A percentile compares a stretch with the other conserved stretches of the same genome.
Conservation (phyloP, 2,113 vertebrate species). For the Chaetura pelagica region DNA sequence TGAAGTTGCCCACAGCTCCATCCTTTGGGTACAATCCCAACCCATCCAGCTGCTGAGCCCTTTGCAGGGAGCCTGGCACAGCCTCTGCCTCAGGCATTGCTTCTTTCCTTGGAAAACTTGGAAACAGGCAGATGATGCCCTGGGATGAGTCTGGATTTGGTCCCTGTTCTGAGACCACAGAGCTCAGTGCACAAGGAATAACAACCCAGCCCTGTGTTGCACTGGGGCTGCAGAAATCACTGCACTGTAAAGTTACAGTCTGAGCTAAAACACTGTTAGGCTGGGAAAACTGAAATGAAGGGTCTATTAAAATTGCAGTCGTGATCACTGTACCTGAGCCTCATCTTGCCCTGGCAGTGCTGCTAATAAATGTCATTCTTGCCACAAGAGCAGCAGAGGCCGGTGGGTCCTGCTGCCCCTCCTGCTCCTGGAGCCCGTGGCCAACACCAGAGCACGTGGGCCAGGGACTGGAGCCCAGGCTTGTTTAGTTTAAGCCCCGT, state of each 20-base stretch:
- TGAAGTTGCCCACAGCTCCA: not conserved
- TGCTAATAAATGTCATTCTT: not conserved
- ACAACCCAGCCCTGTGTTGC: not conserved
- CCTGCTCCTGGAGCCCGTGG: not conserved
- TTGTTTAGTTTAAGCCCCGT: not conserved
- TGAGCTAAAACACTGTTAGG: not conserved
- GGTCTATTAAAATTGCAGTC: not conserved
- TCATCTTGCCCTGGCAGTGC: not conserved
- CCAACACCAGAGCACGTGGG: not conserved
- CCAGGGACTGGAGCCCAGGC: not conserved
- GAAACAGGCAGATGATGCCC: not conserved
- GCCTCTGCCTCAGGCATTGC: rapidly evolving
- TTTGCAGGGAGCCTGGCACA: not conserved
- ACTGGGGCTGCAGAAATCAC: not conserved
- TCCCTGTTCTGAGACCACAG: not conserved
- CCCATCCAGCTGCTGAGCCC: rapidly evolving
- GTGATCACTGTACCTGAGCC: not conserved
- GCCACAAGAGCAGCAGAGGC: rapidly evolving
- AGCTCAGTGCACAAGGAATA: not conserved
- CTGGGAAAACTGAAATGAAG: not conserved
- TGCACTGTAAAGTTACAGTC: not conserved
- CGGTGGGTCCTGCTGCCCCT: not conserved
- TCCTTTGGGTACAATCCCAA: not conserved
- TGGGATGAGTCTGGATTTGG: rapidly evolving
- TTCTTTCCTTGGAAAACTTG: not conserved